Evolutionary conservation across 2,113 vertebrate species (phyloP), one percentile per base, ranked within the genome.

Genomic region (Blennius ocellaris): DNA sequence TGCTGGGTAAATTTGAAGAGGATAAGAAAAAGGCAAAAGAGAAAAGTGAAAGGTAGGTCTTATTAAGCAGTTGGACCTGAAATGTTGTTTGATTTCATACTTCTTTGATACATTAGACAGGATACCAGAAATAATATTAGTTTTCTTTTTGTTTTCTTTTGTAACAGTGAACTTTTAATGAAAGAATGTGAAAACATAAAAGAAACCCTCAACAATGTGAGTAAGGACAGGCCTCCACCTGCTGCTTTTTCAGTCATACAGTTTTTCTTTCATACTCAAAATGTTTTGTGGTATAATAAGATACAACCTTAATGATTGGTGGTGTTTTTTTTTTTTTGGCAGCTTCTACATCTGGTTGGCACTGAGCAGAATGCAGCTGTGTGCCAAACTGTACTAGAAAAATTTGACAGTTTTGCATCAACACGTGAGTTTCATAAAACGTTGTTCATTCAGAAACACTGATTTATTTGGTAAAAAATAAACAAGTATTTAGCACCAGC

Each of bases 21-120:
- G 94, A 93, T 81, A 98, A 92, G 87, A 96, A 92, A 92, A 95
- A 86, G 74, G 90, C 94, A 77, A 96, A 96, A 92, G 96, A 97
- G 81, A 96, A 94, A 89, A 82, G 76, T 47, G 94, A 96, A 53
- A 94, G 94, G 96, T 98, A 94, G 1, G 69, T 57, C 7, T 48
- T 17, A 52, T 7, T 57, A 54, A 8, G 44, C 15, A 55, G 6
- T 57, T 4, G 38, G 11, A 11, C 30, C 45, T 45, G 8, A 50
- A 60, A 69, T 6, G 55, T 6, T 5, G 15, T 8, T 38, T 37
- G 8, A 49, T 39, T 48, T 38, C 9, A 50, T 38, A 48, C 1
- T 12, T 44, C 2, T 36, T 3, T 1, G 6, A 40, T 64, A 39
- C 14, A 1, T 9, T 5, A 1, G 0, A 8, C 5, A 8, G 5